Base-by-base conservation (phyloP, 2,888 invertebrate genomes). In the Melanotus villosus region DNA sequence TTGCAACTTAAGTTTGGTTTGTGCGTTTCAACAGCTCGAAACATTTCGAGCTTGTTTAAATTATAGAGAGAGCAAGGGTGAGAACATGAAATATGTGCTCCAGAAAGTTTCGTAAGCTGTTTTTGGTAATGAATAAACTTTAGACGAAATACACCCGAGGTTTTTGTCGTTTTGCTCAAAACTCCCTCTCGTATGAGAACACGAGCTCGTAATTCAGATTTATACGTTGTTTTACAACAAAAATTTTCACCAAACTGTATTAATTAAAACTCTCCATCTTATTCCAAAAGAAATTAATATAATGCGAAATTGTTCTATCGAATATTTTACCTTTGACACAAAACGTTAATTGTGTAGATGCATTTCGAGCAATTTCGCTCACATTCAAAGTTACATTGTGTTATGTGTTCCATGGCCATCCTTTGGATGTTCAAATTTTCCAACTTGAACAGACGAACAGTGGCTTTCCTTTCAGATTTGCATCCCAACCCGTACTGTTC, bases 81-180 rank as follows among this genome's bases (percentile, higher is more conserved):
- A 62, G 47, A 36, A 50, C 36, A 62, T 50, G 47, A 62, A 62
- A 62, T 62, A 62, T 47, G 36, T 36, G 47, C 62, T 26, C 14
- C 19, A 26, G 62, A 50, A 62, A 47, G 34, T 62, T 62, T 50
- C 23, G 23, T 32, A 38, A 50, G 36, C 62, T 50, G 47, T 50
- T 50, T 62, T 62, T 34, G n/a, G 36, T 50, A 62, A 62, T 62
- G 36, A 62, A 59, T 57, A 59, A 62, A 62, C 62, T 62, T 62
- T 62, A 21, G n/a, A 18, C 23, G 47, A 50, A 50, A 50, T 38
- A 36, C n/a, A n/a, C 21, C 2, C 9, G 9, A 38, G 23, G 5
- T 56, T 56, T 34, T 21, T 32, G 34, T 57, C 26, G 32, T 30
- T 32, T 59, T 59, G 41, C 7, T 5, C n/a, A n/a, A n/a, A n/a